These are phyloP conservation scores for Sphaerodactylus townsendi DNA, from an alignment of 2,113 vertebrate genomes.

Conservation along the genomic window DNA sequence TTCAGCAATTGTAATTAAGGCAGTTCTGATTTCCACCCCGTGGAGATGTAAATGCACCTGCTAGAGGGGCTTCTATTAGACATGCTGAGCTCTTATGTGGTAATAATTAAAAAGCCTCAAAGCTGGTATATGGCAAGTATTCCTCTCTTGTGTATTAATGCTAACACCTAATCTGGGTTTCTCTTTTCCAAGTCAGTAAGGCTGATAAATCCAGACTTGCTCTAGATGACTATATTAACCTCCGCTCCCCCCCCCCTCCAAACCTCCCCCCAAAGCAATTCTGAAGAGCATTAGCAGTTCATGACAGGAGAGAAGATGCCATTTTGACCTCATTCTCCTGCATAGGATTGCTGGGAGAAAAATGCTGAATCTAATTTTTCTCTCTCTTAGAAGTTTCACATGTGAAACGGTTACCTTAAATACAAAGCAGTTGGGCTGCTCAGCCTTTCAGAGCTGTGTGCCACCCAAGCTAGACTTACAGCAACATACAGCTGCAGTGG, in stretches of 20 bases:
- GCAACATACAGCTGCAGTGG: background rate
- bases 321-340: background rate
- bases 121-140: background rate
- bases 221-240: background rate
- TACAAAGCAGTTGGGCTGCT: background rate
- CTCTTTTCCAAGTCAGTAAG: background rate
- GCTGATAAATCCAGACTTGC: background rate
- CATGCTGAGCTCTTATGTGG: background rate
- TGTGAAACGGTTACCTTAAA: background rate
- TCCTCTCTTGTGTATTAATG: background rate
- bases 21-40: conserved; percentile 5
- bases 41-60: conserved; percentile 17
- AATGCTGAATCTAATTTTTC: background rate
- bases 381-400: background rate
- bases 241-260: no score
- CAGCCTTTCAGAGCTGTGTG: background rate
- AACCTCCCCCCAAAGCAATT: no score
- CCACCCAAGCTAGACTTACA: background rate
- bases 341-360: background rate
- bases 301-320: background rate
- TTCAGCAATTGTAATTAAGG: conserved; percentile 26
- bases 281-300: background rate
- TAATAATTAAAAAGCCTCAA: conserved; percentile 7
- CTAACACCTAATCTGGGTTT: background rate
- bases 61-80: background rate